phyloP scores from a whole-genome alignment of 2,797 vertebrate genomes.

The Varecia variegata region DNA sequence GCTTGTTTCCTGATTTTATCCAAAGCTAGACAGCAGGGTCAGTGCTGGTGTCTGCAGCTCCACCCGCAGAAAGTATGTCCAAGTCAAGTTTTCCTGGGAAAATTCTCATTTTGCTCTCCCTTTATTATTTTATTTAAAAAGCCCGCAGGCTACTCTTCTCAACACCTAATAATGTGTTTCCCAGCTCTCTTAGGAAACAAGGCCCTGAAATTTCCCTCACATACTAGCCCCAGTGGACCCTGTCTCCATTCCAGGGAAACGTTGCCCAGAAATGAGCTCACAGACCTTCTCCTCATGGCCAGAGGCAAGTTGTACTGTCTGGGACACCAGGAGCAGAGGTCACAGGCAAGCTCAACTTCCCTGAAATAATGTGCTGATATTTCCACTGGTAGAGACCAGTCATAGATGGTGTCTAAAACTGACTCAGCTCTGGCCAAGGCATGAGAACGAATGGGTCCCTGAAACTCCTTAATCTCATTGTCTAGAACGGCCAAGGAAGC shows the following conservation, averaged over 20 bases:
- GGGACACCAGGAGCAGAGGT: slow-evolving; percentile 56
- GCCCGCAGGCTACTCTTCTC: slow-evolving; percentile 59
- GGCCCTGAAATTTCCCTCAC: slow-evolving; percentile 62
- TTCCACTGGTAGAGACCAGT: slow-evolving; percentile 4
- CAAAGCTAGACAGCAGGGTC: slow-evolving; percentile 27
- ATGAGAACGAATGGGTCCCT: neutral
- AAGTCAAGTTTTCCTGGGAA: slow-evolving; percentile 77
- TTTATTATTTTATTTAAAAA: slow-evolving; percentile 74
- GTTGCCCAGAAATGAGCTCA: slow-evolving; percentile 75
- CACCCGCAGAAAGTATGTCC: slow-evolving; percentile 63
- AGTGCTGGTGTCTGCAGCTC: slow-evolving; percentile 51
- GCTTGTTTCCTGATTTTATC: slow-evolving; percentile 2
- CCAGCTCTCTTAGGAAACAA: slow-evolving; percentile 69
- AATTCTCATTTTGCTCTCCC: slow-evolving; percentile 60
- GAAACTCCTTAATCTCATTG: neutral
- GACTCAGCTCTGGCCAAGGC: slow-evolving; percentile 10
- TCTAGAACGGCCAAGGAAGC: neutral
- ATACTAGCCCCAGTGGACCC: slow-evolving; percentile 63
- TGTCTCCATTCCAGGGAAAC: slow-evolving; percentile 64
- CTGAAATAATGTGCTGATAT: slow-evolving; percentile 51
- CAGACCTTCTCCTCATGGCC: slow-evolving; percentile 49
- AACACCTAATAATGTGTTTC: slow-evolving; percentile 74
- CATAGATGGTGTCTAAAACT: neutral
- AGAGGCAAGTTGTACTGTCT: slow-evolving; percentile 64
- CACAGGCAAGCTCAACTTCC: slow-evolving; percentile 18